Evolutionary conservation across 2,113 vertebrate species (phyloP).

Genomic region (Vidua chalybeata): DNA sequence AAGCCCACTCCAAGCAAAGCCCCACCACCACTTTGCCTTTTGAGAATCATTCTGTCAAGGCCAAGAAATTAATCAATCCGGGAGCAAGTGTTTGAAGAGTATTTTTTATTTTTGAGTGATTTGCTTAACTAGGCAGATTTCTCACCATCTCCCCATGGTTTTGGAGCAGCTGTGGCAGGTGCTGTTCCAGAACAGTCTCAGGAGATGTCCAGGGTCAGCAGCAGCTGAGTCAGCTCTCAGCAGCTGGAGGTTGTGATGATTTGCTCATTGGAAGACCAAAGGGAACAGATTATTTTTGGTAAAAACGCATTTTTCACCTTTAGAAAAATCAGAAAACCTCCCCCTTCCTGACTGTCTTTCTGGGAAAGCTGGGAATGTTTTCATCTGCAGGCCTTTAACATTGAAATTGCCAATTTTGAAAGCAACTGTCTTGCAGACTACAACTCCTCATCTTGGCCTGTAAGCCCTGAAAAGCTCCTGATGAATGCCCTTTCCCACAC

Average conservation of each 20-base stretch:
- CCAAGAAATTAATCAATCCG: background rate
- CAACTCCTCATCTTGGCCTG: background rate
- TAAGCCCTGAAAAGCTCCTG: conserved; percentile 8
- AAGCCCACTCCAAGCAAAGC: background rate
- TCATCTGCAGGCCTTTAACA: background rate
- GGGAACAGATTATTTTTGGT: background rate
- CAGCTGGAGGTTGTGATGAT: background rate
- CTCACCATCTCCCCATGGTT: background rate
- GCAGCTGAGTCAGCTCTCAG: background rate
- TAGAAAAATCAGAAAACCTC: background rate
- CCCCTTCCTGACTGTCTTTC: background rate
- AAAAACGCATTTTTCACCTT: background rate
- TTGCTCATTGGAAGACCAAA: background rate
- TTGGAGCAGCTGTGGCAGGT: background rate
- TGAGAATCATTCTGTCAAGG: background rate
- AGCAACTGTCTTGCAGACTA: background rate
- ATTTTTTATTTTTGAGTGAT: background rate
- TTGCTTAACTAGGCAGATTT: background rate
- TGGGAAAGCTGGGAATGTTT: background rate
- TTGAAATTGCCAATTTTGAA: background rate
- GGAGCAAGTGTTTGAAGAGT: background rate
- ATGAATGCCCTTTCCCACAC: conserved; percentile 36
- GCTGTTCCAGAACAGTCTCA: background rate
- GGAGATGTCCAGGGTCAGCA: background rate
- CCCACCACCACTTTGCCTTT: background rate